These are phyloP conservation scores for Sebastes goodei DNA, from an alignment of 2,797 vertebrate genomes.

Conservation along the genomic window DNA sequence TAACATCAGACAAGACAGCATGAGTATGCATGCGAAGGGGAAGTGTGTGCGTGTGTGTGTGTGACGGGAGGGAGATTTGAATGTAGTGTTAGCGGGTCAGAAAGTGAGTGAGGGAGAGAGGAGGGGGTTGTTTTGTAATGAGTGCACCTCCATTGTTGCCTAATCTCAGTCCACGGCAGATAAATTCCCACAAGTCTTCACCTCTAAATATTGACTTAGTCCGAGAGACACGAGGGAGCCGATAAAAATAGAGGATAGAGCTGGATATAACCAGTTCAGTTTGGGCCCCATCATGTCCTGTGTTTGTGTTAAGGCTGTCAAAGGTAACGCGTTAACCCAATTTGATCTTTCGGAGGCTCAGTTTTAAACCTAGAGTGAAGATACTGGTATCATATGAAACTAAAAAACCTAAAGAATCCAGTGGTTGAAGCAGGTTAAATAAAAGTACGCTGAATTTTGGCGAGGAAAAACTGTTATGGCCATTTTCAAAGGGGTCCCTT, in stretches of 20 bases:
- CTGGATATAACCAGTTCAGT: constrained; percentile 24
- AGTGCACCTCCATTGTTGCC: neutral
- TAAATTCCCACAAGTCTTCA: constrained; percentile 40
- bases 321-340: too few species aligned
- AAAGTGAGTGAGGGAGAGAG: neutral
- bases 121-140: constrained; percentile 29
- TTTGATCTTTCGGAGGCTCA: too few species aligned
- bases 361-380: too few species aligned
- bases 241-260: constrained; percentile 31
- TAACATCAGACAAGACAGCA: constrained; percentile 54
- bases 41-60: constrained; percentile 21
- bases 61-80: neutral
- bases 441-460: too few species aligned
- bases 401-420: too few species aligned
- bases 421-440: too few species aligned
- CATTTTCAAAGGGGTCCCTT: too few species aligned
- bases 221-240: neutral
- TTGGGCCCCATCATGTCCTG: neutral
- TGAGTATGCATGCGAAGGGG: constrained; percentile 29
- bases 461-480: too few species aligned
- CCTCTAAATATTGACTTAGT: constrained; percentile 56
- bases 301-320: neutral
- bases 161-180: constrained; percentile 26
- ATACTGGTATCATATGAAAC: too few species aligned
- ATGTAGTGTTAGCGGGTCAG: constrained; percentile 25